A percentile compares a stretch with the other conserved stretches of the same genome.
Evolutionary conservation across 2,113 vertebrate species (phyloP).

Genomic region (Myxocyprinus asiaticus): DNA sequence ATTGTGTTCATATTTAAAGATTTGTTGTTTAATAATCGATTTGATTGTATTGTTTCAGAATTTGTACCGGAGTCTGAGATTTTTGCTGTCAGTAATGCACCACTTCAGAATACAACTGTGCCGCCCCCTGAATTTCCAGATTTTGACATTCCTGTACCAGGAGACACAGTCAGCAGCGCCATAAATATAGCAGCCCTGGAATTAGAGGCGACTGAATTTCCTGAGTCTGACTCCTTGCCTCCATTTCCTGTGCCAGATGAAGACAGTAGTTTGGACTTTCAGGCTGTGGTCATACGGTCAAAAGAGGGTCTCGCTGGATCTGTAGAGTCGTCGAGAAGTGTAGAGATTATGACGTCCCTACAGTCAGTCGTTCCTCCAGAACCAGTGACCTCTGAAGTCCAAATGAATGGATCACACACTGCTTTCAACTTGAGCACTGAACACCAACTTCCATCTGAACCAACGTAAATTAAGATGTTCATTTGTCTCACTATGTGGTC

Average conservation of each 20-base stretch:
- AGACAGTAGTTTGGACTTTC: background rate
- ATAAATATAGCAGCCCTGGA: conserved; percentile 62
- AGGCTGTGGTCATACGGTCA: background rate
- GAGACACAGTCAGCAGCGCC: conserved; percentile 42
- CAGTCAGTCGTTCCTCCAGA: background rate
- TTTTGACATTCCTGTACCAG: conserved; percentile 61
- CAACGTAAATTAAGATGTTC: conserved; percentile 43
- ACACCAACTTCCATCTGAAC: conserved; percentile 37
- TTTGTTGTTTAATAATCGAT: too few relatives aligned
- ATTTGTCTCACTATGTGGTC: too few relatives aligned
- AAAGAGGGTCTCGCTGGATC: background rate
- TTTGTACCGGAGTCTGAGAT: background rate
- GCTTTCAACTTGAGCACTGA: conserved; percentile 29
- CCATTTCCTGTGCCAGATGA: conserved; percentile 24
- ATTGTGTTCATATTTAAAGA: too few relatives aligned
- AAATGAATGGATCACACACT: background rate
- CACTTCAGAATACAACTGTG: conserved; percentile 27
- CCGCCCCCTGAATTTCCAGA: conserved; percentile 65
- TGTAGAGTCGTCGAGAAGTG: background rate
- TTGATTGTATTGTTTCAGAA: conserved; percentile 44
- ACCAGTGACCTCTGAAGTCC: background rate
- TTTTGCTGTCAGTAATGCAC: background rate
- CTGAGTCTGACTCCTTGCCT: background rate
- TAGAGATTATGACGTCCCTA: background rate
- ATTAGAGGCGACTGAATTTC: conserved; percentile 54